Evolutionary conservation across 2,888 invertebrate genomes (phyloP).

Genomic region (Zonitis immaculata): DNA sequence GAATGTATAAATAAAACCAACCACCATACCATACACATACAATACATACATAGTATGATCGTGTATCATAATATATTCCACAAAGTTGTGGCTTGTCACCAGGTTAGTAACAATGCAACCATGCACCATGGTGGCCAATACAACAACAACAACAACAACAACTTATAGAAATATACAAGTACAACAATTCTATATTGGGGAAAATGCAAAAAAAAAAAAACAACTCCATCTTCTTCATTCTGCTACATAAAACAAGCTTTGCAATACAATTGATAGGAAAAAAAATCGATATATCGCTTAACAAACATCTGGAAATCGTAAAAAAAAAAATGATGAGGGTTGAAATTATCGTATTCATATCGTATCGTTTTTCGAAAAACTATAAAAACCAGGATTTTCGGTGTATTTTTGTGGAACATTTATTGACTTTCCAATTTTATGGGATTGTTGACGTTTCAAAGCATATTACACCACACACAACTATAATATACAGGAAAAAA

Average conservation of each 20-base stretch:
- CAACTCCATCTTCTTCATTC: too few relatives aligned
- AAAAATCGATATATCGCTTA: too few relatives aligned
- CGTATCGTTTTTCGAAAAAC: too few relatives aligned
- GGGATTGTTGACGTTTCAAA: not conserved
- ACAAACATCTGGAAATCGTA: not conserved
- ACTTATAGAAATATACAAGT: too few relatives aligned
- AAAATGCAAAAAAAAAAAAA: not conserved
- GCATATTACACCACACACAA: not conserved
- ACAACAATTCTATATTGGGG: not conserved
- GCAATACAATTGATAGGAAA: too few relatives aligned
- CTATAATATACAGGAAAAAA: too few relatives aligned
- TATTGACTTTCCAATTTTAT: not conserved
- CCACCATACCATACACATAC: not conserved
- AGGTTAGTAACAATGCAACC: not conserved
- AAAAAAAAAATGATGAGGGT: too few relatives aligned
- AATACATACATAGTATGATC: not conserved
- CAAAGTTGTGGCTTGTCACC: not conserved
- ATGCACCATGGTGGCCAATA: not conserved
- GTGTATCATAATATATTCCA: not conserved
- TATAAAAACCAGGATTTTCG: not conserved
- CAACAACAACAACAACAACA: not conserved
- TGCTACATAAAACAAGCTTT: too few relatives aligned
- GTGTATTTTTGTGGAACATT: not conserved
- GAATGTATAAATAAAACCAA: too few relatives aligned
- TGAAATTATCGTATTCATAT: too few relatives aligned